Evolutionary conservation across 1,140 invertebrate genomes (phyloP).

Genomic region (Heliconius eleuchia): DNA sequence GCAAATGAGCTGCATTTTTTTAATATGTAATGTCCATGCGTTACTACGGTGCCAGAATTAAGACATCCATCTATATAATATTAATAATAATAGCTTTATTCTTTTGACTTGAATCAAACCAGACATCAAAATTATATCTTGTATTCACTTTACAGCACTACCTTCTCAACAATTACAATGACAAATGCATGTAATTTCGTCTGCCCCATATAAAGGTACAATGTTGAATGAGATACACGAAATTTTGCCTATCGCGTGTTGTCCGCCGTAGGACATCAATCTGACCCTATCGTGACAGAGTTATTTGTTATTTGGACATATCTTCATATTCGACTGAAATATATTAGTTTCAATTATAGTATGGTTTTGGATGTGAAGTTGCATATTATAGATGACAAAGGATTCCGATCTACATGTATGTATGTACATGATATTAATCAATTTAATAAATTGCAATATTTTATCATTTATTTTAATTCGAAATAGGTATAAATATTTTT

Average conservation of each 20-base stretch:
- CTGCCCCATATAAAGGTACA: slow-evolving; percentile 20
- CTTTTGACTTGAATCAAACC: not conserved
- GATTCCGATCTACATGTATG: not conserved
- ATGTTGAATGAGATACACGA: slow-evolving; percentile 24
- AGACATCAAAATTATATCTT: not conserved
- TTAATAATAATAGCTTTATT: not conserved
- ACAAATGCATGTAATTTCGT: slow-evolving; percentile 24
- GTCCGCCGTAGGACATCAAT: slow-evolving; percentile 28
- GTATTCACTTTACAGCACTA: not conserved
- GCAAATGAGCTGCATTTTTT: too few relatives aligned
- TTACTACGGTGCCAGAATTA: not conserved
- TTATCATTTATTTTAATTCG: too few relatives aligned
- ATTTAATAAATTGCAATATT: not conserved
- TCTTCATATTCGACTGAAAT: slow-evolving; percentile 16
- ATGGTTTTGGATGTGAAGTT: not conserved
- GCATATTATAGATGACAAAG: not conserved
- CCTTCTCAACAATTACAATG: slow-evolving; percentile 26
- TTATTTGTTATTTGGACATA: slow-evolving; percentile 29
- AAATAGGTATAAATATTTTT: too few relatives aligned
- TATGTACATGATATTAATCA: not conserved
- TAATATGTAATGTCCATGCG: not conserved
- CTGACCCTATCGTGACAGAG: slow-evolving; percentile 16
- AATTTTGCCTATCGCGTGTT: slow-evolving; percentile 24
- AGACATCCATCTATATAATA: not conserved
- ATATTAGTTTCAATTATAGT: slow-evolving; percentile 18